Conservation (phyloP, 2,113 vertebrate genomes). For the Vombatus ursinus region DNA sequence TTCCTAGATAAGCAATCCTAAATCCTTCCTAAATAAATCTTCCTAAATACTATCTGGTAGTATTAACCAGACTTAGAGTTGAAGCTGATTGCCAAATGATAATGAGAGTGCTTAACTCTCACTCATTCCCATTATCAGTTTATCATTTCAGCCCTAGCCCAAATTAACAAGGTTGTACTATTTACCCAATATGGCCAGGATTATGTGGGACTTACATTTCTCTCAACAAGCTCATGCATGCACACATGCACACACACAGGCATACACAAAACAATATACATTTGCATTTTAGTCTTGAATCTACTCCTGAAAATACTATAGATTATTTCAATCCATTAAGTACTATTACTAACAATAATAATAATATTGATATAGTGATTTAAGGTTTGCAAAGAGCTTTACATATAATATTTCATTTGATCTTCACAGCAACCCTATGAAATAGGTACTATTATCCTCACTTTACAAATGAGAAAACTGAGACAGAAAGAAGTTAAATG, state of each 20-base stretch:
- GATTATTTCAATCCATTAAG: neutral
- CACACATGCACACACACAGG: no score
- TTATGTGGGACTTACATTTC: neutral
- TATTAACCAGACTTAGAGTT: neutral
- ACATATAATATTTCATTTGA: neutral
- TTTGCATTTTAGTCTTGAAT: neutral
- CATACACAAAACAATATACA: neutral
- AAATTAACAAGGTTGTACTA: neutral
- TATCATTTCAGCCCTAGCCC: neutral
- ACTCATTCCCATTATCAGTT: constrained; percentile 14
- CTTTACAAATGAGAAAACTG: neutral
- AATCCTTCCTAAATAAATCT: neutral
- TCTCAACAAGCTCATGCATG: neutral
- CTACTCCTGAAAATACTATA: neutral
- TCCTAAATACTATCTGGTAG: neutral
- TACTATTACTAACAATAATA: neutral
- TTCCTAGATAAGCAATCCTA: neutral
- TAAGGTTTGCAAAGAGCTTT: neutral
- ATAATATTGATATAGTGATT: neutral
- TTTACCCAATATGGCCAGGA: neutral
- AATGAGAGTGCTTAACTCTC: constrained; percentile 21
- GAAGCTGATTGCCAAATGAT: neutral
- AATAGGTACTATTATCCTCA: neutral
- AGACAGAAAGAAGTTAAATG: neutral
- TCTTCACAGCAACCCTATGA: neutral